Conservation (phyloP, 2,797 vertebrate genomes). For the Etheostoma nigrum region DNA sequence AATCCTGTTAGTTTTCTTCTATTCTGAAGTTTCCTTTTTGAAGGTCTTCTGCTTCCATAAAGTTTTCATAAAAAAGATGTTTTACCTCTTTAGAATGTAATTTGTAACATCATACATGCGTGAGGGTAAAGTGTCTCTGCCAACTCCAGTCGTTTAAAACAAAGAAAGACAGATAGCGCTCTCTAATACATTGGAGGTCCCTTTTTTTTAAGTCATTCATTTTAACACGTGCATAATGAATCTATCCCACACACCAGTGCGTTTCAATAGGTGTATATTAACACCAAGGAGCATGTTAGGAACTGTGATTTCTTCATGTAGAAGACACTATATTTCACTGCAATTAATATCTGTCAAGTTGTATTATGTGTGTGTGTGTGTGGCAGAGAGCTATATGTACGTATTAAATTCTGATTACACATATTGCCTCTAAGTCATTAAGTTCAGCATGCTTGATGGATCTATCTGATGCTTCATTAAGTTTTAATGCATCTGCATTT, state of each 20-base stretch:
- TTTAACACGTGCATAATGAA: conserved; percentile 59
- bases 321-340: conserved; percentile 36
- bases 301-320: conserved; percentile 34
- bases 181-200: conserved; percentile 15
- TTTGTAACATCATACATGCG: conserved; percentile 1
- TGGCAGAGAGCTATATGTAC: conserved; percentile 27
- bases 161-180: conserved; percentile 25
- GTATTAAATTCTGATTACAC: conserved; percentile 45
- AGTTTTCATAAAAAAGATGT: not conserved
- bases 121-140: conserved; percentile 1
- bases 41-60: not conserved
- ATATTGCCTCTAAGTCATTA: conserved; percentile 46
- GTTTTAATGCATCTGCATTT: conserved; percentile 57
- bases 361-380: conserved; percentile 27
- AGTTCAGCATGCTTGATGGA: conserved; percentile 49
- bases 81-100: conserved; percentile 10
- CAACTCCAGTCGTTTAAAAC: conserved; percentile 16
- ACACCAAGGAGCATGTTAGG: conserved; percentile 23
- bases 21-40: not conserved
- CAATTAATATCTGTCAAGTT: conserved; percentile 62
- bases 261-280: conserved; percentile 43
- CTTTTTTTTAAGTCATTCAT: conserved; percentile 42
- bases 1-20: conserved; percentile 14
- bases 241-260: conserved; percentile 60
- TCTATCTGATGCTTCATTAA: conserved; percentile 59